A percentile compares a stretch with the other conserved stretches of the same genome.
Conservation (phyloP, 2,113 vertebrate genomes). For the Dromaius novaehollandiae region DNA sequence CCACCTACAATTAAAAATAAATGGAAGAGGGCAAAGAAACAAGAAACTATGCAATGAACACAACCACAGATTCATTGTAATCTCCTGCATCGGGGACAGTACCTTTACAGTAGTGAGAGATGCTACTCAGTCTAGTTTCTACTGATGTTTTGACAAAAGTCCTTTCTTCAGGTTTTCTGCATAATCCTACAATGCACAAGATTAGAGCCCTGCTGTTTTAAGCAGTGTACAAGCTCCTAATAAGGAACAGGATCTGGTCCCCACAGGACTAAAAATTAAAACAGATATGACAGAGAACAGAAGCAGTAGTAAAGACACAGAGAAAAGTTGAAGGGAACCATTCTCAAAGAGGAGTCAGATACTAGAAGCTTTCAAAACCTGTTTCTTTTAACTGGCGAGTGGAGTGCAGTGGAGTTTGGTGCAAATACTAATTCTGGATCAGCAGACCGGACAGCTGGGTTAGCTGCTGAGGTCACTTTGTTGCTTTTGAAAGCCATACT, state of each 20-base stretch:
- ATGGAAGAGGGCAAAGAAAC: background rate
- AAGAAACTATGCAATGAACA: background rate
- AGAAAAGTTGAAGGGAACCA: background rate
- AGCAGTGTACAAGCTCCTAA: background rate
- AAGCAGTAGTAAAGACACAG: background rate
- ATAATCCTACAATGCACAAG: background rate
- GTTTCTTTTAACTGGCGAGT: background rate
- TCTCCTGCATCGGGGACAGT: background rate
- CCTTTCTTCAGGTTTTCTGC: background rate
- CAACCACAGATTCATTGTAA: background rate
- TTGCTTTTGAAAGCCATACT: background rate
- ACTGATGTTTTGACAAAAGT: slow-evolving; percentile 24
- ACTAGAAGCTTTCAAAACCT: background rate
- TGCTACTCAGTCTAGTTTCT: background rate
- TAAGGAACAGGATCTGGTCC: background rate
- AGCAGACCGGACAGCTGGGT: background rate
- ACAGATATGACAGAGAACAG: background rate
- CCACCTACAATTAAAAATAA: background rate
- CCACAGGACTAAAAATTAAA: background rate
- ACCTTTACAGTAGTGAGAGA: background rate
- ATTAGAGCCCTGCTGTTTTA: background rate
- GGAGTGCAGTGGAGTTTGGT: background rate
- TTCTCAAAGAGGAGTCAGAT: background rate
- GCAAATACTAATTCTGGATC: background rate
- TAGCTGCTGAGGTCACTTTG: background rate